Conservation (phyloP, 1,140 invertebrate genomes). For the Limonius californicus region DNA sequence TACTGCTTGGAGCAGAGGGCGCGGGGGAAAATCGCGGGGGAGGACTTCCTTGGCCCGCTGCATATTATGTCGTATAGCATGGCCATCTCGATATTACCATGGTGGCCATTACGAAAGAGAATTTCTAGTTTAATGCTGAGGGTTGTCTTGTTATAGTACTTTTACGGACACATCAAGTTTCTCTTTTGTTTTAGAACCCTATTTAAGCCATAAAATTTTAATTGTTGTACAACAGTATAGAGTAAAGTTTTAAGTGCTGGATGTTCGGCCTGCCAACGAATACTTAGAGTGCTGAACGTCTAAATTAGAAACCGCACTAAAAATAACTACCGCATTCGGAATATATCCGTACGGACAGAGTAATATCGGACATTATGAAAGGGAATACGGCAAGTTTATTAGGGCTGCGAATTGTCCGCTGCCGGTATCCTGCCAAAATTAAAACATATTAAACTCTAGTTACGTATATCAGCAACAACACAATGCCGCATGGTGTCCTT, state of each 20-base stretch:
- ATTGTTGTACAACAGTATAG: not conserved
- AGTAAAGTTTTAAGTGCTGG: not conserved
- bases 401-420: too few species aligned
- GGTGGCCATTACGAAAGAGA: slow-evolving; percentile 10
- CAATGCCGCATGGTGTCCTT: too few species aligned
- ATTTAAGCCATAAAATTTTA: slow-evolving; percentile 9
- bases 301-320: not conserved
- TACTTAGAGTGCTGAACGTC: not conserved
- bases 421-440: too few species aligned
- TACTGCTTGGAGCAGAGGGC: not conserved
- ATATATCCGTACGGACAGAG: too few species aligned
- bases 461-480: too few species aligned
- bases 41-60: not conserved
- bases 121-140: slow-evolving; percentile 12
- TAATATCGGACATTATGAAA: too few species aligned
- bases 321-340: not conserved
- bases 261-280: not conserved
- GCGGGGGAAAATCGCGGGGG: not conserved
- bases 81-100: slow-evolving; percentile 15
- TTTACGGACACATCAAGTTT: slow-evolving; percentile 4
- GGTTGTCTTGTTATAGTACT: slow-evolving; percentile 3
- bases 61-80: slow-evolving; percentile 5
- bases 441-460: too few species aligned
- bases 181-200: slow-evolving; percentile 2
- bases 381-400: too few species aligned